phyloP scores from a whole-genome alignment of 53 echinoderm and acorn worm species.

The Echinarachnius parma region DNA sequence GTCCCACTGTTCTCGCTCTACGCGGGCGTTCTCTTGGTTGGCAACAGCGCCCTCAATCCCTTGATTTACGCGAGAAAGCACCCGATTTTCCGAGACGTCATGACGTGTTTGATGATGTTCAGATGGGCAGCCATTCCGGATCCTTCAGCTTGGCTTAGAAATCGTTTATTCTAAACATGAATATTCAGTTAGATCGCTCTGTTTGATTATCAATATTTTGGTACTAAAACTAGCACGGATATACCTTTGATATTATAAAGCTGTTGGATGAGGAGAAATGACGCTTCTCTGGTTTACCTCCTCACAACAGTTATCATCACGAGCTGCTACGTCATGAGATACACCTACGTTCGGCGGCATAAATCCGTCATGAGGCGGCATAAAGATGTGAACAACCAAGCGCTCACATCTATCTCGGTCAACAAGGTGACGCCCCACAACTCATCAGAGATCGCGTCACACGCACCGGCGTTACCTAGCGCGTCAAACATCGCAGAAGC shows the following conservation, averaged over 20 bases:
- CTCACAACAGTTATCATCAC: slow-evolving; percentile 5
- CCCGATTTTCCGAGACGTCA: slow-evolving; percentile 7
- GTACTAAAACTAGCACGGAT: too few species aligned
- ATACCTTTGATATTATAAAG: too few species aligned
- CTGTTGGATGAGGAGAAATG: too few species aligned
- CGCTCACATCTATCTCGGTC: background rate
- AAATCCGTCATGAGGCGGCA: slow-evolving; percentile 6
- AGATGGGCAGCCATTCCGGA: slow-evolving; percentile 15
- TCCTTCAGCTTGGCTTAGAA: slow-evolving; percentile 12
- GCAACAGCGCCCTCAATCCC: slow-evolving; percentile 26
- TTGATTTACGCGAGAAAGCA: slow-evolving; percentile 41
- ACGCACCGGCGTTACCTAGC: background rate
- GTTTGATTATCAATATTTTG: too few species aligned
- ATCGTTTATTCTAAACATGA: background rate
- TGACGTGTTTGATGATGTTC: slow-evolving; percentile 9
- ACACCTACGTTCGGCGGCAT: slow-evolving; percentile 2
- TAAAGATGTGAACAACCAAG: background rate
- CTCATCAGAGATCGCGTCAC: too few species aligned
- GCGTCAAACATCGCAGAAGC: background rate
- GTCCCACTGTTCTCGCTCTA: too few species aligned
- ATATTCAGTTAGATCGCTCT: too few species aligned
- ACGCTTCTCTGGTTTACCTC: slow-evolving; percentile 7
- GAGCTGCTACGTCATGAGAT: slow-evolving; percentile 10
- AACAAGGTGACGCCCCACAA: slow-evolving; percentile 6
- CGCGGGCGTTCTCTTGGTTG: slow-evolving; percentile 19